Evolutionary conservation across 2,888 invertebrate genomes (phyloP), one percentile per base, ranked within the genome.

Genomic region (Augiades crinisus): DNA sequence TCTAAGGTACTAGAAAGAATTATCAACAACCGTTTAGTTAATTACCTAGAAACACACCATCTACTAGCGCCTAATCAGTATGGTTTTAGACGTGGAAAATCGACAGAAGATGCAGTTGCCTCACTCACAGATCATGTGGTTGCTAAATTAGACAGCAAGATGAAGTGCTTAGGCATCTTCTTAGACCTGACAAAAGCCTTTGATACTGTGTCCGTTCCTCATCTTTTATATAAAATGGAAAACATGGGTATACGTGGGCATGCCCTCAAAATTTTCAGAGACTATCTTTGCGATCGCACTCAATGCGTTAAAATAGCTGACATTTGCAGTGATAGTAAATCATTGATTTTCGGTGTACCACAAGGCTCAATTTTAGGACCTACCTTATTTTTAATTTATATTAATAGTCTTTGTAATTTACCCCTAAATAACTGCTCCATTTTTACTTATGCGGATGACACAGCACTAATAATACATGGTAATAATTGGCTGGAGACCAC

Each of bases 1-100:
- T 56, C 56, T 7, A 59, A 59, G 36, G 52, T 59, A 6, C 14
- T 57, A 1, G 55, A 57, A 46, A 38, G 30, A 47, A 17, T 57
- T 3, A 16, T 59, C n/a, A 59, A 59, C 24, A 19, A 19, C 5
- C 19, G 19, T 19, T 19, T 19, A 5, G 19, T 19, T 19, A 53
- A 31, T 4, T 56, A 40, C 12, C 14, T 56, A 8, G 27, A 53
- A n/a, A 27, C 10, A 12, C 19, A 41, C 10, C 10, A 47, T 16
- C 4, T 55, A 2, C 7, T 53, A 3, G 37, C 53, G 12, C 3
- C n/a, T n/a, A 33, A 24, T 5, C 49, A 54, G 33, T 54, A 13
- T 19, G 53, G 55, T 8, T 56, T 53, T 21, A 43, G 49, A 49
- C n/a, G 19, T 19, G 24, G 37, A 17, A 22, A 14, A n/a, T 44